Conservation (phyloP, 2,797 vertebrate species). For the Myotis myotis region DNA sequence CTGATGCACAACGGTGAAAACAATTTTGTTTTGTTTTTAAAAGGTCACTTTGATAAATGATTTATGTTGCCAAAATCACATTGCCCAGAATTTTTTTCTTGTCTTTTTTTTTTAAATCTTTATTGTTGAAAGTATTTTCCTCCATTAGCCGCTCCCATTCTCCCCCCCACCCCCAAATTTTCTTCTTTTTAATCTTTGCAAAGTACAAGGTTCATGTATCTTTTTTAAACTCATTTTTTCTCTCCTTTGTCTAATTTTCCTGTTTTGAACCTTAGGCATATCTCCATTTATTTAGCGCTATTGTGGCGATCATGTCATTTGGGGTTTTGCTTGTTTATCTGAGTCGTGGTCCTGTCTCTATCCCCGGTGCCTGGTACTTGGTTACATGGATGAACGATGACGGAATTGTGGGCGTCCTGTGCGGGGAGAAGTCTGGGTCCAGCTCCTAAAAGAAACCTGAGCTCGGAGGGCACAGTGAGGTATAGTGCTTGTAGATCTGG, state of each 20-base stretch:
- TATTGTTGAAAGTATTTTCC: no score
- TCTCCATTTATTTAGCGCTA: slow-evolving; percentile 10
- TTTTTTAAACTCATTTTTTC: neutral
- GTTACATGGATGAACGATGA: neutral
- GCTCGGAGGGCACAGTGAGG: neutral
- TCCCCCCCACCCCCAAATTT: neutral
- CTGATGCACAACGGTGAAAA: neutral
- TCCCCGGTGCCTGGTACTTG: neutral
- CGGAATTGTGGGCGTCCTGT: neutral
- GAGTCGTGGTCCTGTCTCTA: neutral
- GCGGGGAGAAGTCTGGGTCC: neutral
- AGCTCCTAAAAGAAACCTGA: neutral
- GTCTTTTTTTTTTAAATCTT: neutral
- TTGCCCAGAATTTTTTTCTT: slow-evolving; percentile 25
- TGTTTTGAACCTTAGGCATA: neutral
- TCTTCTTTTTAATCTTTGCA: slow-evolving; percentile 26
- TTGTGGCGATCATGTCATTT: neutral
- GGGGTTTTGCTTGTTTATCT: neutral
- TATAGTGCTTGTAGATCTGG: neutral
- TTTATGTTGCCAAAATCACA: slow-evolving; percentile 22
- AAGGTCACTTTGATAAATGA: slow-evolving; percentile 29
- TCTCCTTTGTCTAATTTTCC: neutral
- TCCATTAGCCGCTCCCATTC: no score
- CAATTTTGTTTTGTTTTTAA: neutral
- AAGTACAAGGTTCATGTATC: neutral